A percentile compares a stretch with the other conserved stretches of the same genome.
These are phyloP conservation scores for Exocentrus adspersus DNA, from an alignment of 2,888 invertebrate species.

Conservation along the genomic window DNA sequence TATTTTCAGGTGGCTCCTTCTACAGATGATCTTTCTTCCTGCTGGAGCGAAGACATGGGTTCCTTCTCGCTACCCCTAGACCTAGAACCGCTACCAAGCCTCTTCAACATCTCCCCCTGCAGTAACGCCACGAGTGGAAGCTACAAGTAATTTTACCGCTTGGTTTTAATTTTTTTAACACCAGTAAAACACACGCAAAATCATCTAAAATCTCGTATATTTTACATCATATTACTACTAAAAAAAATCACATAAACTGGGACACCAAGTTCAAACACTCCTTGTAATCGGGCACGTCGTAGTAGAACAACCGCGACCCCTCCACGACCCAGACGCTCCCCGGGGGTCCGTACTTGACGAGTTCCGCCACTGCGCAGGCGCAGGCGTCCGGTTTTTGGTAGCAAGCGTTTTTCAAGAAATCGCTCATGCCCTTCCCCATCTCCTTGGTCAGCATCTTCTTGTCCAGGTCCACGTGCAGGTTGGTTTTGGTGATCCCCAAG, in stretches of 20 bases:
- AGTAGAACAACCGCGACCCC: slow-evolving; percentile 51
- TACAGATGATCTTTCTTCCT: slow-evolving; percentile 60
- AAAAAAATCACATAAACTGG: slow-evolving; percentile 34
- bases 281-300: slow-evolving; percentile 49
- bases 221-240: neutral
- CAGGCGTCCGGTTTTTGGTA: slow-evolving; percentile 55
- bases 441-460: slow-evolving; percentile 48
- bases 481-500: slow-evolving; percentile 59
- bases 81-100: slow-evolving; percentile 85
- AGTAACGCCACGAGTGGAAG: slow-evolving; percentile 65
- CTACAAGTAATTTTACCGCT: slow-evolving; percentile 84
- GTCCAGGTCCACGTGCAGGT: slow-evolving; percentile 51
- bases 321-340: slow-evolving; percentile 61
- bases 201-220: no score
- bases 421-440: slow-evolving; percentile 45
- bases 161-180: no score
- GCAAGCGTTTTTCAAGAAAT: slow-evolving; percentile 41
- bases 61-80: slow-evolving; percentile 88
- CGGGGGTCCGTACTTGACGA: slow-evolving; percentile 53
- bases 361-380: slow-evolving; percentile 55
- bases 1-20: slow-evolving; percentile 38
- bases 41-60: slow-evolving; percentile 79
- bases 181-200: no score
- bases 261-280: slow-evolving; percentile 34
- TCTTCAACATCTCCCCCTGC: slow-evolving; percentile 89